These are phyloP conservation scores for Fregetta grallaria DNA, from an alignment of 2,113 vertebrate species.

Conservation along the genomic window DNA sequence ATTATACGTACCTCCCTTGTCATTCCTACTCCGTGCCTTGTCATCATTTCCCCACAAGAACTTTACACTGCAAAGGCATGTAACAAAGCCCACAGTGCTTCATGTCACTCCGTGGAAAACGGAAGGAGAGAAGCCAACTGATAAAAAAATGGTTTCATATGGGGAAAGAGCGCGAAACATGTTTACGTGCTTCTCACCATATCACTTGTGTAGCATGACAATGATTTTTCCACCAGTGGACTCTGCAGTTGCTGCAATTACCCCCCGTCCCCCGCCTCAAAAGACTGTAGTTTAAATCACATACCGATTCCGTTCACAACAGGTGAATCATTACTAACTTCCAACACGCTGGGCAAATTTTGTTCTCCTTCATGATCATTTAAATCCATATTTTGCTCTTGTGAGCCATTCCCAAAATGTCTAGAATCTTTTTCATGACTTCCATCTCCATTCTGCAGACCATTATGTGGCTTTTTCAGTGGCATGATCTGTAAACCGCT, in stretches of 20 bases:
- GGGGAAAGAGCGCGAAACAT: neutral
- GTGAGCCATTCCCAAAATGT: conserved; percentile 82
- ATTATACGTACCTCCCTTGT: neutral
- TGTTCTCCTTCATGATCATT: conserved; percentile 75
- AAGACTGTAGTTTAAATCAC: conserved; percentile 54
- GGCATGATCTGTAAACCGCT: conserved; percentile 87
- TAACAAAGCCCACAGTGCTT: neutral
- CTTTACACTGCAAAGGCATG: neutral
- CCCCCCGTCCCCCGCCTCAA: neutral
- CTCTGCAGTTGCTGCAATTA: neutral
- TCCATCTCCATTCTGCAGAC: conserved; percentile 86
- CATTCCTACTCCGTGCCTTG: neutral
- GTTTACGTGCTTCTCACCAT: neutral
- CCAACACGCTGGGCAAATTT: conserved; percentile 72
- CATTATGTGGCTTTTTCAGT: conserved; percentile 83
- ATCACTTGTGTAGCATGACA: neutral
- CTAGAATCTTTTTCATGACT: conserved; percentile 75
- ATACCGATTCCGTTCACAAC: conserved; percentile 85
- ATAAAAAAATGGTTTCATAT: neutral
- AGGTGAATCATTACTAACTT: conserved; percentile 71
- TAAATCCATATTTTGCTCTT: conserved; percentile 76
- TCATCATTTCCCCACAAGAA: neutral
- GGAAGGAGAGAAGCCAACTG: neutral
- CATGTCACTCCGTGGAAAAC: accelerated
- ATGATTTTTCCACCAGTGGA: neutral